Evolutionary conservation across 2,113 vertebrate species (phyloP).

Genomic region (Pterocles gutturalis): DNA sequence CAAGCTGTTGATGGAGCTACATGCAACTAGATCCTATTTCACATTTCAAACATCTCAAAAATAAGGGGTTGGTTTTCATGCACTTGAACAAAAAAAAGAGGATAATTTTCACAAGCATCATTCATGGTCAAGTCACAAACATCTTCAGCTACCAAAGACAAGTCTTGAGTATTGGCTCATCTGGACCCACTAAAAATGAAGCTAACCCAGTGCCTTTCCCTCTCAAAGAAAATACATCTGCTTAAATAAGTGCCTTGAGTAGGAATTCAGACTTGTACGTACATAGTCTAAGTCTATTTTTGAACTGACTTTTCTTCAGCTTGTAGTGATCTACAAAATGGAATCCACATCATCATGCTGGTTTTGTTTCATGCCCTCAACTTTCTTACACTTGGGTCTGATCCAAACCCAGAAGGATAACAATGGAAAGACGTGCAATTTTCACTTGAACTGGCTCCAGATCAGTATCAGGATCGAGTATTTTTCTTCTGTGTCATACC

Average conservation of each 20-base stretch:
- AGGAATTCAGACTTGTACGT: not conserved
- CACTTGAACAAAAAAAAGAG: not conserved
- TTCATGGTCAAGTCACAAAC: not conserved
- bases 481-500: not conserved
- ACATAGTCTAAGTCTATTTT: not conserved
- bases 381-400: not conserved
- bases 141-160: not conserved
- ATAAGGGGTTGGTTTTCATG: not conserved
- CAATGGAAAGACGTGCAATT: not conserved
- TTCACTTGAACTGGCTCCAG: not conserved
- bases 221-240: not conserved
- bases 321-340: not conserved
- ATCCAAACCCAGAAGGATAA: not conserved
- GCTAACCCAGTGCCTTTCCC: not conserved
- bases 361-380: not conserved
- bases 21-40: not conserved
- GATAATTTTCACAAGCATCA: not conserved
- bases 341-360: not conserved
- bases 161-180: not conserved
- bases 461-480: not conserved
- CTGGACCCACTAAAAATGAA: not conserved
- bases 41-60: not conserved
- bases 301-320: not conserved
- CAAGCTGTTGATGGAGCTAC: not conserved
- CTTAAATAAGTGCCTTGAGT: not conserved